Conservation (phyloP, 2,113 vertebrate species). For the Australoheros scitulus region DNA sequence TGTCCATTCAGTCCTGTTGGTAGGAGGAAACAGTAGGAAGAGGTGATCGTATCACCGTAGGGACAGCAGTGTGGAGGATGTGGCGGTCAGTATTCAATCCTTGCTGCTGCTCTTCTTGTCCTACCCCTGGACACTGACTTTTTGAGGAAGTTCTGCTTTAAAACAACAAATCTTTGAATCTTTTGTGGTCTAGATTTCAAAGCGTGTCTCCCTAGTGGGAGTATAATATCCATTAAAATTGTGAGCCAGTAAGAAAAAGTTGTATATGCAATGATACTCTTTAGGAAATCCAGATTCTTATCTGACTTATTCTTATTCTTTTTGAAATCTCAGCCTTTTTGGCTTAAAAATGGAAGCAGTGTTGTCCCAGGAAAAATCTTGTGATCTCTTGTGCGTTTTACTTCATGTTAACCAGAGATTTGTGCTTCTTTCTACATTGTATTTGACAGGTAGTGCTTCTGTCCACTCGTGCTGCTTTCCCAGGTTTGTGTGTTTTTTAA, state of each 20-base stretch:
- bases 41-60: constrained; percentile 12
- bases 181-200: constrained; percentile 22
- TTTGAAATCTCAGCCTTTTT: constrained; percentile 1
- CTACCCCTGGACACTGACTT: not conserved
- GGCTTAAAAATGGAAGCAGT: constrained; percentile 20
- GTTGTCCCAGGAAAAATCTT: constrained; percentile 18
- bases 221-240: constrained; percentile 16
- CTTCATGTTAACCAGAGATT: constrained; percentile 17
- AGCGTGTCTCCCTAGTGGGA: not conserved
- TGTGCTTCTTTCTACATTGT: constrained; percentile 5
- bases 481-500: not conserved
- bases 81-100: constrained; percentile 32
- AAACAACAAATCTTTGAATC: constrained; percentile 11
- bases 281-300: constrained; percentile 27
- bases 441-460: not conserved
- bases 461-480: constrained; percentile 6
- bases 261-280: constrained; percentile 23
- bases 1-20: constrained; percentile 58
- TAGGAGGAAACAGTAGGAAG: not conserved
- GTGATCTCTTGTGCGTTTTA: not conserved
- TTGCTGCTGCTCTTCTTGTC: constrained; percentile 20
- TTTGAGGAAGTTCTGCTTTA: constrained; percentile 49
- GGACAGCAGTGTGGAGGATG: constrained; percentile 11
- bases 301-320: not conserved
- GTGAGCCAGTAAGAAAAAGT: constrained; percentile 5